Base-by-base conservation (phyloP, 2,113 vertebrate genomes). In the Marmota monax region DNA sequence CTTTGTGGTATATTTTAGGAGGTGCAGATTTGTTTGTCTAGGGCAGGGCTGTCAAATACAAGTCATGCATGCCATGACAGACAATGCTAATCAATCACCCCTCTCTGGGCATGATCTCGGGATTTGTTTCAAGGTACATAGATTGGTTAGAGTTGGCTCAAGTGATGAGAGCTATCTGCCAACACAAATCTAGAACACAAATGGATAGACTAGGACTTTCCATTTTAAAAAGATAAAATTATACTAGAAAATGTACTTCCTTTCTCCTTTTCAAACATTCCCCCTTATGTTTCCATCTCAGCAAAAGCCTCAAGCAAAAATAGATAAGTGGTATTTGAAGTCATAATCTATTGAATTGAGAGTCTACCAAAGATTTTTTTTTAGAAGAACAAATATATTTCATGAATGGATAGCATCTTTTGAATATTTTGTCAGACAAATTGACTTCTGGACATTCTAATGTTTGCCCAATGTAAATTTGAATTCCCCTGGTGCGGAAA, bases 341-440 rank as follows among this genome's bases (percentile, higher is more conserved):
- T 80, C 70, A 88, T 32, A 56, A 45, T 93, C 76, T 92, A 74
- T 56, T 53, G 82, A 48, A 80, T n/a, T 79, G 91, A 92, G 53
- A 93, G 51, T 58, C 72, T 90, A 88, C 61, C 34, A 94, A 86
- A 89, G 56, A 8, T 20, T 84, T 80, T 51, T 39, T 93, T 95
- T 94, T 92, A 86, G 85, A 85, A 70, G 73, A 10, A 67, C 74
- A 53, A 78, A 37, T 92, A 48, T 90, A 42, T 87, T 95, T 89
- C 23, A 37, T 85, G 69, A 96, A 90, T 86, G 51, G 76, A 70
- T 96, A 90, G 45, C 6, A 82, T 88, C 93, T 94, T 98, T 97
- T 97, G 85, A 96, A 98, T 98, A 65, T 80, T 96, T 92, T 89
- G 80, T 91, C 96, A 96, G 94, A 94, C 92, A 92, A 98, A 98